phyloP scores from a whole-genome alignment of 2,113 vertebrate species.

The Narcine bancroftii region DNA sequence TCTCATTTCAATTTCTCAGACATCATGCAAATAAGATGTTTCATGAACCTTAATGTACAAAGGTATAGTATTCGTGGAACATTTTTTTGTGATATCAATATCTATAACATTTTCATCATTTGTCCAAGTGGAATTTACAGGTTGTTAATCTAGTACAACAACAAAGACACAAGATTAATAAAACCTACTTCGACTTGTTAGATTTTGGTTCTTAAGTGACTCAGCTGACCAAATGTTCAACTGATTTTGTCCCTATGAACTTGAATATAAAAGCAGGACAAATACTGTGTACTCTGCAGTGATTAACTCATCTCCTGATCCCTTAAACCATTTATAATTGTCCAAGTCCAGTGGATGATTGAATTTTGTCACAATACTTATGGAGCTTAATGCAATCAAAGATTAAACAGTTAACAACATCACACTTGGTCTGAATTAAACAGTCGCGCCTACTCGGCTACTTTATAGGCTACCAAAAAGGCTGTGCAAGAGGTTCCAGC shows the following conservation, averaged over 20 bases:
- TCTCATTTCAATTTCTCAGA: slow-evolving; percentile 8
- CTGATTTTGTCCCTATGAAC: background rate
- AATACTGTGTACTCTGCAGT: background rate
- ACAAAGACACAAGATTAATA: background rate
- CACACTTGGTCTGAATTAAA: background rate
- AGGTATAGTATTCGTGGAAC: background rate
- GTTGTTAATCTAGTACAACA: background rate
- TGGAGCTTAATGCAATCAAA: background rate
- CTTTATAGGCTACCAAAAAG: background rate
- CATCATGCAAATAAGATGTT: background rate
- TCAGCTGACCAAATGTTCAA: background rate
- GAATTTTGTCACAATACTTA: background rate
- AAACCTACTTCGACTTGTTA: background rate
- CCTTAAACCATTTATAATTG: background rate
- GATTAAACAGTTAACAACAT: background rate
- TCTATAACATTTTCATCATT: background rate
- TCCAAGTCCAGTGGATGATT: background rate
- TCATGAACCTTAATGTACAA: background rate
- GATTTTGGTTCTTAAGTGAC: background rate
- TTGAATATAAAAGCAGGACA: background rate
- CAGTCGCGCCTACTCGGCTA: background rate
- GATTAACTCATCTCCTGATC: background rate
- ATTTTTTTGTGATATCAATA: background rate
- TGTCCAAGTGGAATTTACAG: background rate
- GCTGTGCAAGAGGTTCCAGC: too few relatives aligned